Evolutionary conservation across 2,888 invertebrate genomes (phyloP), one percentile per base, ranked within the genome.

Genomic region (Philhelius pedissequus): DNA sequence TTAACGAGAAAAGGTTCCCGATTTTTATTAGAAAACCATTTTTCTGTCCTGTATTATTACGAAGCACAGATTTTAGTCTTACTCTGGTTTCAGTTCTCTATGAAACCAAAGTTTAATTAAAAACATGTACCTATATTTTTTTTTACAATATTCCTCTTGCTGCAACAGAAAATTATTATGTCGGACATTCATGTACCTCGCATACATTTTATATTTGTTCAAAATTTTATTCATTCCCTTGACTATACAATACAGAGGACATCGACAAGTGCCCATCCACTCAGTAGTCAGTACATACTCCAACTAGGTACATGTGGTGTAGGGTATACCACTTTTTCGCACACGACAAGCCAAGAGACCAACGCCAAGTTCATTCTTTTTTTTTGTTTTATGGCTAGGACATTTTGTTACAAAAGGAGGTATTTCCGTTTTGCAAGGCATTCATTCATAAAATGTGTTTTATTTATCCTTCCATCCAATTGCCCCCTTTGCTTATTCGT

Each of bases 381-480:
- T 20, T 38, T 60, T 20, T 38, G 9, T 0, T 62, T 27, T 15
- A 20, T 20, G 38, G 30, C 69, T 32, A 75, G 70, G 68, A 68
- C 58, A 68, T 78, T 40, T 80, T 76, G 84, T 75, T 80, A 40
- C 75, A 84, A 80, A 80, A 76, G 80, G 60, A 76, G 75, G 56
- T 71, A 68, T 73, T 76, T 84, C 84, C 84, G 71, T 80, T 76
- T 76, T 70, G 60, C 60, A 48, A 64, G 54, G 68, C 70, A 80
- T 80, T 76, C 80, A 84, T 84, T 76, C 84, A 84, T 84, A 76
- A 79, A 79, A 80, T 71, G 52, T 71, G 48, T 71, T 60, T 60
- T 58, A 30, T 62, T 43, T 62, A 27, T 11, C 27, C 5, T 62
- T 18, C 7, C 6, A 11, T 38, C 1, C n/a, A n/a, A n/a, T n/a